Conservation (phyloP, 1,140 invertebrate genomes). For the Drosophila teissieri region DNA sequence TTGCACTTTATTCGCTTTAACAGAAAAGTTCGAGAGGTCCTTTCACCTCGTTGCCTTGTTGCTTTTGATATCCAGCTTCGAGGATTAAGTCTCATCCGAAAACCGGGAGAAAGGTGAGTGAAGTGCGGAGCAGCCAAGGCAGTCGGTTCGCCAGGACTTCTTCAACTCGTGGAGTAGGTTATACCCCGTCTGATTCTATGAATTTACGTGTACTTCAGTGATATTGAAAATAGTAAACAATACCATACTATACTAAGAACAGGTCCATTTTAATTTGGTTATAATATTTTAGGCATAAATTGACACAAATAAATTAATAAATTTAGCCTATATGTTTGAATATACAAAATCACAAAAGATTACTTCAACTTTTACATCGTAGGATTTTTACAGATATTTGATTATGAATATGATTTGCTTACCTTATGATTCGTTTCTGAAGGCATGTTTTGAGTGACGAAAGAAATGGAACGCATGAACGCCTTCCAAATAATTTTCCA, state of each 20-base stretch:
- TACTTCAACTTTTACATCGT: too few species aligned
- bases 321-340: too few species aligned
- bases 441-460: too few species aligned
- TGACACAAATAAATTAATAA: too few species aligned
- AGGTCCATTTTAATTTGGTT: too few species aligned
- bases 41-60: slow-evolving; percentile 4
- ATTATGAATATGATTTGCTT: too few species aligned
- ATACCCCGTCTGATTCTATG: slow-evolving; percentile 1
- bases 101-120: slow-evolving; percentile 2
- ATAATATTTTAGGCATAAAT: too few species aligned
- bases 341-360: too few species aligned
- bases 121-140: not conserved
- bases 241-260: too few species aligned
- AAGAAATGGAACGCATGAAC: slow-evolving; percentile 33
- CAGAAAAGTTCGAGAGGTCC: slow-evolving; percentile 8
- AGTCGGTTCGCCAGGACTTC: not conserved
- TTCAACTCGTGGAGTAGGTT: slow-evolving; percentile 17
- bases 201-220: not conserved
- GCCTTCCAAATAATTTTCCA: slow-evolving; percentile 6
- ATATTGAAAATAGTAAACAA: too few species aligned
- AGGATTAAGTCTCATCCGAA: slow-evolving; percentile 24
- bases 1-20: slow-evolving; percentile 61
- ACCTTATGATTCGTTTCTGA: too few species aligned
- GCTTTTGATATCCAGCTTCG: slow-evolving; percentile 10
- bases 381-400: too few species aligned